Base-by-base conservation (phyloP, 2,888 invertebrate species). In the Chymomyza fuscimana region DNA sequence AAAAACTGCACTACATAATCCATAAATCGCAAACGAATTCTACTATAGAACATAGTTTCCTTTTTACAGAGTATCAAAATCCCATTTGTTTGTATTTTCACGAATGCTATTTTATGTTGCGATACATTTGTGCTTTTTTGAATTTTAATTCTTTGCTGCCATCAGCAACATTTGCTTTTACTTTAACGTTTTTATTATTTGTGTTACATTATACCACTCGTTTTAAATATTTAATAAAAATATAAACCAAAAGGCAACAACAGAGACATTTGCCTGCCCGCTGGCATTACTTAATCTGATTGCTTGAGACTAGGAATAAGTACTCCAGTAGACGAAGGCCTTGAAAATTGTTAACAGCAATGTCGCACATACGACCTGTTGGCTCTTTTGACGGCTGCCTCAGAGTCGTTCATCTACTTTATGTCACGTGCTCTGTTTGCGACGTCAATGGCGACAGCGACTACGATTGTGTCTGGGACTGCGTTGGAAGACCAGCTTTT, bases 151-250 rank as follows among this genome's bases (percentile, higher is more conserved):
- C 40, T 46, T 46, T 46, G 40, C 40, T 12, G 40, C 40, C 40
- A 46, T 46, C 40, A 46, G 40, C 40, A 46, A 46, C 12, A 46
- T 46, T 46, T 46, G 1, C 40, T 46, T 46, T 12, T 12, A 46
- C 0, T 2, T 46, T 12, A 0, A 12, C 4, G 2, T 46, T 12
- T 46, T 0, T 12, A 46, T 46, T 46, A 46, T 46, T 46, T 6
- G 4, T 46, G 9, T 32, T 32, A 32, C 9, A 5, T 32, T 7
- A 5, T 32, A 9, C 32, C 32, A 46, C 12, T 46, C 40, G 12
- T 64, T 54, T 81, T 86, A 81, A 83, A 83, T 83, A 87, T 86
- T 86, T 84, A 77, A 83, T 84, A 77, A 72, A 77, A 78, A 68
- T 75, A 72, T 59, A 50, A 50, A 62, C 29, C 73, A 63, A 52